Evolutionary conservation across 30 jellyfish, hydroid and myxozoan species (phyloP).

Genomic region (Pelagia noctiluca): DNA sequence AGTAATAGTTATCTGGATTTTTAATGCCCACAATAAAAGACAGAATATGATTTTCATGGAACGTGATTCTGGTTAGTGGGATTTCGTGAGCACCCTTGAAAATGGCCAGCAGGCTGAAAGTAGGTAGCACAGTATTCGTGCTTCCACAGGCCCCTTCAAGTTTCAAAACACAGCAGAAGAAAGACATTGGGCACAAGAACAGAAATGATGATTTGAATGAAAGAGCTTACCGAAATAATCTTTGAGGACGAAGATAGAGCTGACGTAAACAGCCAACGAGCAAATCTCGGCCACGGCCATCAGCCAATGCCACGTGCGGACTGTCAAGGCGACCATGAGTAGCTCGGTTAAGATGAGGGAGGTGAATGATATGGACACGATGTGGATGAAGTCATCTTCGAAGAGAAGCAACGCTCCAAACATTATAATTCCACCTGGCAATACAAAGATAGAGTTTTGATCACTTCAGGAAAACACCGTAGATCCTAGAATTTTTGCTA

Average conservation of each 20-base stretch:
- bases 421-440: constrained; percentile 94
- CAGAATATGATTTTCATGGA: too few species aligned
- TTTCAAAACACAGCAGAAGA: constrained; percentile 30
- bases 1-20: too few species aligned
- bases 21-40: too few species aligned
- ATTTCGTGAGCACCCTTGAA: too few species aligned
- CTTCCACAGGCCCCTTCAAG: too few species aligned
- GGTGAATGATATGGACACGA: constrained; percentile 92
- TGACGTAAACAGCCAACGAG: constrained; percentile 81
- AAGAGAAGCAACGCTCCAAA: constrained; percentile 92
- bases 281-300: constrained; percentile 93
- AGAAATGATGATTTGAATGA: neutral
- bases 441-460: too few species aligned
- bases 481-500: too few species aligned
- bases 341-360: constrained; percentile 90
- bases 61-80: too few species aligned
- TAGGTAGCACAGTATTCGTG: too few species aligned
- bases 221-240: constrained; percentile 82
- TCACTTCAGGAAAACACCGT: too few species aligned
- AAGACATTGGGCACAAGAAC: neutral
- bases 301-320: constrained; percentile 98
- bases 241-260: constrained; percentile 76
- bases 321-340: constrained; percentile 94
- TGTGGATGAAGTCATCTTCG: constrained; percentile 97
- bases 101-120: too few species aligned